These are phyloP conservation scores for Chromoteleia sp. DNA, from an alignment of 2,888 invertebrate species.

Conservation along the genomic window DNA sequence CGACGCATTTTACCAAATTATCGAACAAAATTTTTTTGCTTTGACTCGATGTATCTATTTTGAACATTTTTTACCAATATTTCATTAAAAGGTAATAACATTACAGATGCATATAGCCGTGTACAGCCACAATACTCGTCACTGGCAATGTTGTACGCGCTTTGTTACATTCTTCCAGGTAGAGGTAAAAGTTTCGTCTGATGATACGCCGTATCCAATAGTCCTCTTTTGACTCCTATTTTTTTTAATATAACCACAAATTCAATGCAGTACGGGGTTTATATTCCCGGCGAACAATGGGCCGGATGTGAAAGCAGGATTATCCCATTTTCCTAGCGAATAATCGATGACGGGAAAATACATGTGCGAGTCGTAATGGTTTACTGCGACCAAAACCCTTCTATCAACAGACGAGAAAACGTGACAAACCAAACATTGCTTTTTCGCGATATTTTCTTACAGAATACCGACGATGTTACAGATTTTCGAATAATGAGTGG, in stretches of 20 bases:
- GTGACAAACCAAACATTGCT: conserved; percentile 60
- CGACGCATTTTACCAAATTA: too few species aligned
- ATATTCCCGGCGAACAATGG: conserved; percentile 63
- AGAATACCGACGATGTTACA: conserved; percentile 32
- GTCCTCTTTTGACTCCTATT: conserved; percentile 9
- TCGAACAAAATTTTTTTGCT: too few species aligned
- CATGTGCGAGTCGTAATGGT: conserved; percentile 66
- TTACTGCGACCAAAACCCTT: conserved; percentile 62
- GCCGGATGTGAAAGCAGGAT: conserved; percentile 66
- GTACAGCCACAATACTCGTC: conserved; percentile 21
- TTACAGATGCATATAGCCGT: not conserved
- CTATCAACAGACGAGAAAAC: conserved; percentile 59
- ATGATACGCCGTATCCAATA: conserved; percentile 22
- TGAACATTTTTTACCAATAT: conserved; percentile 7
- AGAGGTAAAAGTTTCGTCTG: conserved; percentile 56
- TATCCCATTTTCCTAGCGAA: conserved; percentile 70
- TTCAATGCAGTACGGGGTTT: conserved; percentile 49
- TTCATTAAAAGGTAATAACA: conserved; percentile 37
- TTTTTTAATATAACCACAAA: conserved; percentile 54
- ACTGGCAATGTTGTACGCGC: conserved; percentile 9
- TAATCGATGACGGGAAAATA: conserved; percentile 71
- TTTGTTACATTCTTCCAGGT: conserved; percentile 29
- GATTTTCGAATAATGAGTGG: conserved; percentile 49
- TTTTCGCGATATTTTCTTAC: conserved; percentile 44
- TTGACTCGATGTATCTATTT: too few species aligned